Evolutionary conservation across 2,888 invertebrate species (phyloP).

Genomic region (Eumacrocentrus americanus): DNA sequence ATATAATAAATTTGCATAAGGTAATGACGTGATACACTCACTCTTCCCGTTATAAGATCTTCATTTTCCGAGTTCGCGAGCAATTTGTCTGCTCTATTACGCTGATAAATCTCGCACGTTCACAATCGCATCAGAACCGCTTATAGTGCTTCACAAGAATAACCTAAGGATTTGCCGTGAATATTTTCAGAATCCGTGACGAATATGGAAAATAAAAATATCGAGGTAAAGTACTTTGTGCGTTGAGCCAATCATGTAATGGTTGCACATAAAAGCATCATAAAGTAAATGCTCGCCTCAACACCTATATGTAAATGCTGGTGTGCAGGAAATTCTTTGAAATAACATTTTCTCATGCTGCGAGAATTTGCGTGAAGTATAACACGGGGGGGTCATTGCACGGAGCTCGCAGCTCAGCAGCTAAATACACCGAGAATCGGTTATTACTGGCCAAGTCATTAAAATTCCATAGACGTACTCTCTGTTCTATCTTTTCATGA

Average conservation of each 20-base stretch:
- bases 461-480: no score
- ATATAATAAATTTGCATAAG: neutral
- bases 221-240: neutral
- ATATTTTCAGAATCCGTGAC: neutral
- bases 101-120: slow-evolving; percentile 37
- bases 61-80: slow-evolving; percentile 37
- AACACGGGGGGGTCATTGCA: no score
- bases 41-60: slow-evolving; percentile 31
- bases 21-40: neutral
- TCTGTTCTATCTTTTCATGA: no score
- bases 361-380: no score
- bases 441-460: no score
- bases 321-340: no score
- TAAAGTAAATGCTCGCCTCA: slow-evolving; percentile 10
- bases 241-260: neutral
- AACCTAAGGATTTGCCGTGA: neutral
- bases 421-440: no score
- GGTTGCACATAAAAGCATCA: neutral
- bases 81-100: slow-evolving; percentile 38
- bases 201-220: neutral
- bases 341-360: no score
- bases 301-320: no score
- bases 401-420: no score
- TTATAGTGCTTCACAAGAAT: neutral
- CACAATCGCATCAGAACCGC: slow-evolving; percentile 12